These are phyloP conservation scores for Dasypogon diadema DNA, from an alignment of 2,888 invertebrate species.

Conservation along the genomic window DNA sequence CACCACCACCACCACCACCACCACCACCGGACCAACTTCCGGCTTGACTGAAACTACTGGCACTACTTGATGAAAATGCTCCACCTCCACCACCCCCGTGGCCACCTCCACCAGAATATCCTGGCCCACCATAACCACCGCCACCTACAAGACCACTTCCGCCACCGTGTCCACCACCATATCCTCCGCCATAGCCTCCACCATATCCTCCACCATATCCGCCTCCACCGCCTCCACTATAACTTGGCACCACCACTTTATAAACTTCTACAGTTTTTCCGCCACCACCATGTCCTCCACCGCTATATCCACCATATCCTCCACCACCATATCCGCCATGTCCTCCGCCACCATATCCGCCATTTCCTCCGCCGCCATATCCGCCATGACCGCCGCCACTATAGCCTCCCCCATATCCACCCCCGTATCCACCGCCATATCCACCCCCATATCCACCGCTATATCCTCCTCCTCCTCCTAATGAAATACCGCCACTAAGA, in stretches of 20 bases:
- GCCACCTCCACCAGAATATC: neutral
- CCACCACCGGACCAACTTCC: neutral
- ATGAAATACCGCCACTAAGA: slow-evolving; percentile 47
- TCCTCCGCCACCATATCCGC: slow-evolving; percentile 46
- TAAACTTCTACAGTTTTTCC: neutral
- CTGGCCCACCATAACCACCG: neutral
- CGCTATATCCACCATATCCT: slow-evolving; percentile 50
- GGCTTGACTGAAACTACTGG: slow-evolving; percentile 3
- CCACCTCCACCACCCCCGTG: slow-evolving; percentile 1
- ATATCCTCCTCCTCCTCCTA: neutral
- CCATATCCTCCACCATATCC: slow-evolving; percentile 48
- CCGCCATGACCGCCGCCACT: slow-evolving; percentile 43
- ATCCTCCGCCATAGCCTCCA: slow-evolving; percentile 45
- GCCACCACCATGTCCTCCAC: slow-evolving; percentile 50
- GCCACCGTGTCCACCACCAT: slow-evolving; percentile 40
- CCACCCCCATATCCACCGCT: no score
- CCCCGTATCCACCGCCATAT: slow-evolving; percentile 26
- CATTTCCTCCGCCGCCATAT: slow-evolving; percentile 17
- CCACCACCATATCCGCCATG: slow-evolving; percentile 31
- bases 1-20: neutral
- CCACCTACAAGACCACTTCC: slow-evolving; percentile 33
- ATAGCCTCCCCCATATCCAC: slow-evolving; percentile 29
- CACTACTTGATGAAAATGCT: slow-evolving; percentile 10
- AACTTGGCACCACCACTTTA: slow-evolving; percentile 33
- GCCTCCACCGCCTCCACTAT: slow-evolving; percentile 49